These are phyloP conservation scores for Clitarchus hookeri DNA, from an alignment of 2,888 invertebrate species.

Conservation along the genomic window DNA sequence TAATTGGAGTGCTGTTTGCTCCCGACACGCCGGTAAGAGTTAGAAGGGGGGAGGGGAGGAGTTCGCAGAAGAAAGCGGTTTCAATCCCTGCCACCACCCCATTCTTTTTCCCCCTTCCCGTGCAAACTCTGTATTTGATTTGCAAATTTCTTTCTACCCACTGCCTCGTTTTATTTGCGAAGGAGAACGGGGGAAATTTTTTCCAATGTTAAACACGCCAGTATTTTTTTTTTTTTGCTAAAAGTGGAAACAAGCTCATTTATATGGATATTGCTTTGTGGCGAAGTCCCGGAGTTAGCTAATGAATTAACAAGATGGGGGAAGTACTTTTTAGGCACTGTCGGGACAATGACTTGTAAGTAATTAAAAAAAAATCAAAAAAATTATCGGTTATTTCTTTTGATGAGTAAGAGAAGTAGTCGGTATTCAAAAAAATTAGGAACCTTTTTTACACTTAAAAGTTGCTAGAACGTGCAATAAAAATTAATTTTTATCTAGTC, in stretches of 20 bases:
- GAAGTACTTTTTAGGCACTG: neutral
- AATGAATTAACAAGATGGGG: neutral
- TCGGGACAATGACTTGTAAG: neutral
- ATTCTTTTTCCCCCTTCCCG: too few relatives aligned
- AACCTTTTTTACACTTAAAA: too few relatives aligned
- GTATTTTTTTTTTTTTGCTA: neutral
- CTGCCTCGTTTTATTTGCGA: neutral
- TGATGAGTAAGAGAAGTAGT: neutral
- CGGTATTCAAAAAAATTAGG: too few relatives aligned
- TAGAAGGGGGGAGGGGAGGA: too few relatives aligned
- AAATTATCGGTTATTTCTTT: neutral
- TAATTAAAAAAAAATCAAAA: neutral
- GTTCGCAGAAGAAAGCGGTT: neutral
- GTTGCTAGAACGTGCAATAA: too few relatives aligned
- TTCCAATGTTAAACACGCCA: neutral
- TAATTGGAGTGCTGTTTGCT: neutral
- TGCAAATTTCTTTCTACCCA: neutral
- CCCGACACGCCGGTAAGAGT: too few relatives aligned
- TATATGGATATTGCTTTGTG: slow-evolving; percentile 2
- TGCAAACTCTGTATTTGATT: neutral
- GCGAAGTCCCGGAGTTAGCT: neutral
- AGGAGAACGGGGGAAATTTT: neutral
- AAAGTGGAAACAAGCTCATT: neutral
- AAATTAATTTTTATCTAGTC: too few relatives aligned
- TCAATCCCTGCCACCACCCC: neutral